Percentiles rank a stretch among this genome's conserved stretches.
phyloP scores from a whole-genome alignment of 2,888 invertebrate species.

The Aleiodes alternator region DNA sequence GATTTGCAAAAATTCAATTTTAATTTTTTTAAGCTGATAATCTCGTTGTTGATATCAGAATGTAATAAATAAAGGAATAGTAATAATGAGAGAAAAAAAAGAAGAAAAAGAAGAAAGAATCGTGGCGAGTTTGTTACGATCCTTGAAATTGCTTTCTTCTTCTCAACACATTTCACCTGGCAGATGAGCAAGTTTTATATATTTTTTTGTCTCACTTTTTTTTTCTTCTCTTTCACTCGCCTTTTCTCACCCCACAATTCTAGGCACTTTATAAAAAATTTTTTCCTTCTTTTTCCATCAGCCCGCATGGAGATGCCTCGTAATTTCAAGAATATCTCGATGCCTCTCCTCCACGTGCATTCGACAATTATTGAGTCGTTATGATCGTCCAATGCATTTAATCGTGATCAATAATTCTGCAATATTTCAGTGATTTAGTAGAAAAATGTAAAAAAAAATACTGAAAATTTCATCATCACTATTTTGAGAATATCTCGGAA shows the following conservation, averaged over 20 bases:
- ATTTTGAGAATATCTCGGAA: too few relatives aligned
- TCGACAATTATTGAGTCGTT: constrained; percentile 10
- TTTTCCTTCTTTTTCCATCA: background rate
- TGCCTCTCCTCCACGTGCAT: background rate
- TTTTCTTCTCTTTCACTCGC: background rate
- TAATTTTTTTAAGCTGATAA: too few relatives aligned
- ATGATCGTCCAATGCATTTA: background rate
- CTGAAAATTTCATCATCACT: too few relatives aligned
- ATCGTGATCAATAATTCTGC: too few relatives aligned
- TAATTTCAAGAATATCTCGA: constrained; percentile 16
- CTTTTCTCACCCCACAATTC: constrained; percentile 30
- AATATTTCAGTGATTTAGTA: too few relatives aligned
- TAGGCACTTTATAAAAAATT: background rate
- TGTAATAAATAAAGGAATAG: background rate
- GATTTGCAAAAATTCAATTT: too few relatives aligned
- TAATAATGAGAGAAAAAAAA: constrained; percentile 14
- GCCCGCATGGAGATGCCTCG: constrained; percentile 36
- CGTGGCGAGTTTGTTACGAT: constrained; percentile 36
- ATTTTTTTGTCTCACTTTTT: background rate
- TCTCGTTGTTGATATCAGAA: too few relatives aligned
- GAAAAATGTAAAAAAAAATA: too few relatives aligned
- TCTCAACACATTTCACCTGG: constrained; percentile 32
- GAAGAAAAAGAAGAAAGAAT: background rate
- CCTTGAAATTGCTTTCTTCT: constrained; percentile 44
- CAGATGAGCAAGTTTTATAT: constrained; percentile 41